Conservation (phyloP, 2,113 vertebrate genomes). For the Ptilonorhynchus violaceus region DNA sequence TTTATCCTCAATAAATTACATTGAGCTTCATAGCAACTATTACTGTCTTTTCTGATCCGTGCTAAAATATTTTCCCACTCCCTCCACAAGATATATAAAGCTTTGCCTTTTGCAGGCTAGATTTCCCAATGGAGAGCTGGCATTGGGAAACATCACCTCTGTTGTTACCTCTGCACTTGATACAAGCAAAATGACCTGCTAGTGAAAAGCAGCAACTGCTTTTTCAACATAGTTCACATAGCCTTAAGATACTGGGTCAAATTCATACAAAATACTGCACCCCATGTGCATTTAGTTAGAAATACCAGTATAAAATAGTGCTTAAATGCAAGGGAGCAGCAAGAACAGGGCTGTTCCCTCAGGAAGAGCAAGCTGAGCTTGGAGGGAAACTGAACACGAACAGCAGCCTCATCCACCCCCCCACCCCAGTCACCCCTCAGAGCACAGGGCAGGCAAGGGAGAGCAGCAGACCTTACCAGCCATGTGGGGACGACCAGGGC, state of each 20-base stretch:
- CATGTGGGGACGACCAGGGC: accelerated
- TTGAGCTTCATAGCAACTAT: neutral
- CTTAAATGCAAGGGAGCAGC: accelerated
- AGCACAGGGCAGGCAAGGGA: accelerated
- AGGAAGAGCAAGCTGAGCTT: accelerated
- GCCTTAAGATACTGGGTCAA: accelerated
- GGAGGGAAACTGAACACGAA: accelerated
- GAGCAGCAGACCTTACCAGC: accelerated
- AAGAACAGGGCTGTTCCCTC: accelerated
- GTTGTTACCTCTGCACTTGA: accelerated
- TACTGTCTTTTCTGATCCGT: neutral
- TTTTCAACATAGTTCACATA: neutral
- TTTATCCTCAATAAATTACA: neutral
- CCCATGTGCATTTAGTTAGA: accelerated
- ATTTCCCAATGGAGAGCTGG: neutral
- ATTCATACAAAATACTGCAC: accelerated
- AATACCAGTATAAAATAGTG: accelerated
- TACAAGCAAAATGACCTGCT: accelerated
- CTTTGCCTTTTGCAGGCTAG: neutral
- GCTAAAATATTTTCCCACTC: neutral
- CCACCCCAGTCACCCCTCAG: accelerated
- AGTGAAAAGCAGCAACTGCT: accelerated
- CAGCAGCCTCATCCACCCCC: accelerated
- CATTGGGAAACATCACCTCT: no score
- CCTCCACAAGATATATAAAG: accelerated